Evolutionary conservation across 2,797 vertebrate genomes (phyloP), one percentile per base, ranked within the genome.

Genomic region (Neopelma chrysocephalum): DNA sequence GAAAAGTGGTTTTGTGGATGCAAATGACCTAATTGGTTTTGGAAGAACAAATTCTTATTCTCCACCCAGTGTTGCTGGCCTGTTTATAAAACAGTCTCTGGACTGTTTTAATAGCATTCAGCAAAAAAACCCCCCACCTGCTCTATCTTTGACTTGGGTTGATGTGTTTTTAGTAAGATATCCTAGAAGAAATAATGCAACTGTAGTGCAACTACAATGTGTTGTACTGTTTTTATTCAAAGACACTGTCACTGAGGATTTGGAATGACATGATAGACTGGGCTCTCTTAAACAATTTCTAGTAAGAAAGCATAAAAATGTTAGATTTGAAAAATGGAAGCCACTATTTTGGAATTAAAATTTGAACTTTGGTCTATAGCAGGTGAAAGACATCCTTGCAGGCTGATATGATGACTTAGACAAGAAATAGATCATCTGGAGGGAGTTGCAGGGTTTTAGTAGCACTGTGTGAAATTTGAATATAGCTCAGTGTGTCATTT

Each of bases 11-110:
- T 93, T 68, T 82, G 8, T 87, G 60, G 31, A 54, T 89, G 25
- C 53, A 69, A 79, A 83, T 23, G 29, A 88, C 32, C 3, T 43
- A 21, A 54, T 38, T 50, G 8, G 19, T 79, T 89, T 75, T 85
- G 0, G 2, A 45, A 42, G 43, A 81, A 26, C 9, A 86, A 68
- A 38, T 61, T 81, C 15, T 72, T 3, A 0, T 70, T 79, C 29
- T 58, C 3, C 1, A 6, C 11, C 5, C 26, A 48, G 0, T 42
- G 50, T 42, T 80, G 7, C 48, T 75, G 13, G 10, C 7, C 43
- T 88, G 8, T 58, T 27, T 65, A 29, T 73, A 31, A 70, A 77
- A 40, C 9, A 62, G 17, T 89, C 22, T 70, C 27, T 86, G 16
- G 31, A 45, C 21, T 88, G 12, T 51, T 92, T 47, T 43, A 70